Evolutionary conservation across 2,113 vertebrate species (phyloP), one percentile per base, ranked within the genome.

Genomic region (Numenius arquata): DNA sequence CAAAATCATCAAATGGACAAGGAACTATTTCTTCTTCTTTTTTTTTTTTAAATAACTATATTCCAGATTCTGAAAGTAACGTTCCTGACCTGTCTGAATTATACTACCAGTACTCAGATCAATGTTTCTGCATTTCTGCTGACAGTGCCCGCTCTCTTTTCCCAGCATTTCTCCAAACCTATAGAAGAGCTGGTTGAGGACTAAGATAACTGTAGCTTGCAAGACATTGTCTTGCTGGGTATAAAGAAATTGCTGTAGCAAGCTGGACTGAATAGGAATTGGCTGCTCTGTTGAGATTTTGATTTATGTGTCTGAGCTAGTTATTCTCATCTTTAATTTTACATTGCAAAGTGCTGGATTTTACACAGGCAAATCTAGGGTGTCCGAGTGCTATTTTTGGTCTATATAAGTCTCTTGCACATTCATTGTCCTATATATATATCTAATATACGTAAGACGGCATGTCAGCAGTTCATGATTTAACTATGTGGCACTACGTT

Each of bases 281-380:
- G 62, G 9, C 48, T 88, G 21, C 62, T 93, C 53, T 40, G 26
- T 26, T 76, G 38, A 68, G 75, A 80, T 70, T 95, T 70, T 91
- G 48, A 79, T 94, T 91, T 83, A 85, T 91, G 74, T 58, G 43
- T 79, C 89, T 79, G 48, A 85, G 74, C 32, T 80, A 83, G 58
- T 94, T 94, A 76, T 79, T 88, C 55, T 91, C 62, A 74, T 71
- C 62, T 77, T 90, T 94, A 88, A 91, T 80, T 93, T 94, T 88
- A 20, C 77, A 71, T 79, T 93, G 87, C 36, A 25, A 89, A 76
- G 8, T 66, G 5, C 45, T 85, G 63, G 70, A 48, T 93, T 93
- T 96, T 94, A 77, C 71, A 53, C 12, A 25, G 67, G 74, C 63
- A 91, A 86, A 76, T 74, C 23, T 56, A 81, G 85, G 18, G 11